These are phyloP conservation scores for Drosophila orena DNA, from an alignment of 1,140 invertebrate species.

Conservation along the genomic window DNA sequence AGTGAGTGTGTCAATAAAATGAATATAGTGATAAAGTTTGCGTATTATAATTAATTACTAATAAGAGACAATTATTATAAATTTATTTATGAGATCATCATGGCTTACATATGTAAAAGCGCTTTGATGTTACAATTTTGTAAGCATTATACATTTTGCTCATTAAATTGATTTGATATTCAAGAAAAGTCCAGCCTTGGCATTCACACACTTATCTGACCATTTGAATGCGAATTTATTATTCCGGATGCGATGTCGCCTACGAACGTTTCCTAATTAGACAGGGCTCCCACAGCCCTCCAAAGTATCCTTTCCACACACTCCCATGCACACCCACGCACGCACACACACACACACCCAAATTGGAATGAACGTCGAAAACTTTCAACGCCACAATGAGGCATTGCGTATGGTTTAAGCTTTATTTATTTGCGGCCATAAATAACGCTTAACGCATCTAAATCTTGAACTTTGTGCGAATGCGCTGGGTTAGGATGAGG, in stretches of 20 bases:
- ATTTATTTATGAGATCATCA: not conserved
- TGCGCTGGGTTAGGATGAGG: conserved; percentile 52
- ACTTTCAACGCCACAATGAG: conserved; percentile 82
- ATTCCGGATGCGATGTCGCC: conserved; percentile 11
- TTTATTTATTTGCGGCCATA: conserved; percentile 83
- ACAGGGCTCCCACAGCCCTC: conserved; percentile 29
- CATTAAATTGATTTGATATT: not conserved
- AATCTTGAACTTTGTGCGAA: conserved; percentile 81
- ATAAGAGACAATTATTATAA: not conserved
- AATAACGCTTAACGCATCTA: conserved; percentile 84
- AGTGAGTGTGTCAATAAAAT: not conserved
- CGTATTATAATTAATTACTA: no score
- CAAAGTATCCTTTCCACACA: conserved; percentile 26
- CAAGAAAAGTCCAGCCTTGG: not conserved
- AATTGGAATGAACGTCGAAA: conserved; percentile 80
- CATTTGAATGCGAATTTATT: conserved; percentile 23
- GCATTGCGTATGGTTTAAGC: conserved; percentile 83
- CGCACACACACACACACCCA: conserved; percentile 27
- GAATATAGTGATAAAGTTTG: not conserved
- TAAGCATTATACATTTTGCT: not conserved
- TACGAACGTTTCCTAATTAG: conserved; percentile 36
- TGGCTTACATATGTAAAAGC: not conserved
- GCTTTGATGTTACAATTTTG: not conserved
- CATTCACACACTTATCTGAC: not conserved
- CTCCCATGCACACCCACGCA: conserved; percentile 2